Base-by-base conservation (phyloP, 1,140 invertebrate genomes). In the Laupala kohalensis region DNA sequence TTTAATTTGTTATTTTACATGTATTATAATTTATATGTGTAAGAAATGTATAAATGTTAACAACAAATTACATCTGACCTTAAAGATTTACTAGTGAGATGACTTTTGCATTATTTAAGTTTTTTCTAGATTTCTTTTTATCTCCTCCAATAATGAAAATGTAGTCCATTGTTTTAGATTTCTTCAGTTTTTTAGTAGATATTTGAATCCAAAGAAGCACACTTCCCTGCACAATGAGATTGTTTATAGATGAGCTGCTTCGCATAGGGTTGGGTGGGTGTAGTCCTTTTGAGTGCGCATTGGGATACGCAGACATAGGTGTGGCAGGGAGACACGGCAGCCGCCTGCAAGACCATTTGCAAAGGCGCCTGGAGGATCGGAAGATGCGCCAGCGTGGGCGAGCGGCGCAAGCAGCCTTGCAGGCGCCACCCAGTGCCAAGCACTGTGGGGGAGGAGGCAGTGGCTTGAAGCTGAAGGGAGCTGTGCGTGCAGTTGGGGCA, bases 321-420 rank as follows among this genome's bases (percentile, higher is more conserved):
- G 13, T 73, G 37, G 28, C 81, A 74, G 76, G 75, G 15, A 80
- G 83, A 71, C 83, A 83, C 76, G 81, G 83, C 68, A 83, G 82
- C 29, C 83, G 86, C 74, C 76, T 87, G 67, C 84, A 85, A 72
- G 86, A 87, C 74, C 85, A 85, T 75, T 76, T 87, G 24, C 83
- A 85, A 74, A 80, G 81, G 73, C 76, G 84, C 4, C 78, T 88
- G 24, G 85, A 87, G 74, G 85, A 86, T 71, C 78, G 86, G 26
- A 85, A 86, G 74, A 83, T 83, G 70, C 81, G 84, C 29, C 83
- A 85, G 64, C 81, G 82, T 73, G 82, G 82, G 12, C 81, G 81
- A 73, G 70, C 53, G 12, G 67, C 66, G 1, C 26, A 63, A 28
- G 78, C 78, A 6, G 78, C 80, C 4, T 19, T 53, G 9, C 37